Percentiles rank a stretch among this genome's conserved stretches.
Conservation (phyloP, 1,140 invertebrate species). For the Drosophila pachea region DNA sequence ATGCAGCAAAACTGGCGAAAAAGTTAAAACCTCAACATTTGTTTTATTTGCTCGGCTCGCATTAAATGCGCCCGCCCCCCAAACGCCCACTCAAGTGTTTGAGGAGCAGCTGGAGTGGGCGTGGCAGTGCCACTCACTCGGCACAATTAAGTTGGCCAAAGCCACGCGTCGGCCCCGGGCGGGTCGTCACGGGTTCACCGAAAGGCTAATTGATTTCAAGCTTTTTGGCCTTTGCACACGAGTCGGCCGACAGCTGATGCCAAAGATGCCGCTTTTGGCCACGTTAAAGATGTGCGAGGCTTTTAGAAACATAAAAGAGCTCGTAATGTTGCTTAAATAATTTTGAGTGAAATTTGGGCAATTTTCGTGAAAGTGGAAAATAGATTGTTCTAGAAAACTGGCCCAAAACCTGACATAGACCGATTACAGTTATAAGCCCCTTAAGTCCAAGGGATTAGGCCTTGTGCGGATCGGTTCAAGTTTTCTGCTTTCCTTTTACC, state of each 20-base stretch:
- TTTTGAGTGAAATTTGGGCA: too few relatives aligned
- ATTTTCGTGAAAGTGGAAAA: too few relatives aligned
- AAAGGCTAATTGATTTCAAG: slow-evolving; percentile 71
- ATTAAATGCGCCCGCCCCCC: slow-evolving; percentile 29
- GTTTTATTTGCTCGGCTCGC: slow-evolving; percentile 50
- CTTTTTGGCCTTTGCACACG: slow-evolving; percentile 45
- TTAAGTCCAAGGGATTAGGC: too few relatives aligned
- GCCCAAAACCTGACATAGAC: too few relatives aligned
- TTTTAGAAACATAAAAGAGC: too few relatives aligned
- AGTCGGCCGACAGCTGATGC: slow-evolving; percentile 24
- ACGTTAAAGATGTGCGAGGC: slow-evolving; percentile 19
- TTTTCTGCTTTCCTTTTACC: not conserved
- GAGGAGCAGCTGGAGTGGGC: slow-evolving; percentile 22
- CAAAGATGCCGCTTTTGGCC: slow-evolving; percentile 18
- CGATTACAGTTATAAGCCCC: too few relatives aligned
- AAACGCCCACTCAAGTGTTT: slow-evolving; percentile 29
- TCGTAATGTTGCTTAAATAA: too few relatives aligned
- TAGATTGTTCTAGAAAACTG: too few relatives aligned
- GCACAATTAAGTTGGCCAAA: slow-evolving; percentile 58
- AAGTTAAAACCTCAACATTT: slow-evolving; percentile 47
- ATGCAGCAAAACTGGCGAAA: slow-evolving; percentile 28
- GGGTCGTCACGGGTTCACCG: slow-evolving; percentile 50
- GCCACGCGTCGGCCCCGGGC: slow-evolving; percentile 5
- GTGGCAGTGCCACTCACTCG: slow-evolving; percentile 61
- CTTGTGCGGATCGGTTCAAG: too few relatives aligned